Conservation (phyloP, 1,140 invertebrate species). For the Coelopa frigida region DNA sequence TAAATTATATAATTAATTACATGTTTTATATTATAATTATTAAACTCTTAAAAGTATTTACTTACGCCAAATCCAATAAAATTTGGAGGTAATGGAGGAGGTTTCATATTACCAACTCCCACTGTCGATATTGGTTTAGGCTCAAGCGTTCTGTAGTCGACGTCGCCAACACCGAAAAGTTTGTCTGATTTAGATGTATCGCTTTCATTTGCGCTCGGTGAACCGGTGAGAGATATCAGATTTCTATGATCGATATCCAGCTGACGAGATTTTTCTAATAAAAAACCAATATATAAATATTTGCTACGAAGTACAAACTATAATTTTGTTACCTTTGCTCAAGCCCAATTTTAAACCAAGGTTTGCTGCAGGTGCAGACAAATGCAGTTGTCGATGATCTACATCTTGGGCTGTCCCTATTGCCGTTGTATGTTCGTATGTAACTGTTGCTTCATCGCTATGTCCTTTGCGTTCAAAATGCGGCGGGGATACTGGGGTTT, state of each 20-base stretch:
- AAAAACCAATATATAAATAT: background rate
- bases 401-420: conserved; percentile 50
- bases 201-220: conserved; percentile 48
- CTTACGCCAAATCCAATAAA: no score
- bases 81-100: no score
- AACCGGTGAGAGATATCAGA: conserved; percentile 73
- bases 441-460: conserved; percentile 45
- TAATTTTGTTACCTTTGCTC: conserved; percentile 25
- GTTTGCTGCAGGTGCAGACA: conserved; percentile 19
- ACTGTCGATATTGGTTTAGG: conserved; percentile 17
- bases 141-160: conserved; percentile 36
- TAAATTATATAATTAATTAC: background rate
- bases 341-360: conserved; percentile 29
- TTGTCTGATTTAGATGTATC: conserved; percentile 9
- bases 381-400: conserved; percentile 48
- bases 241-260: conserved; percentile 74
- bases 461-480: conserved; percentile 54
- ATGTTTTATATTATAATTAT: no score
- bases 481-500: conserved; percentile 61
- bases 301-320: background rate
- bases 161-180: conserved; percentile 16
- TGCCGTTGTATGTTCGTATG: conserved; percentile 46
- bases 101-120: conserved; percentile 5
- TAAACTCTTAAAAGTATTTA: no score
- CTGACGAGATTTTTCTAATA: conserved; percentile 33